Conservation (phyloP, 2,888 invertebrate species). For the Cheilosia vulpina region DNA sequence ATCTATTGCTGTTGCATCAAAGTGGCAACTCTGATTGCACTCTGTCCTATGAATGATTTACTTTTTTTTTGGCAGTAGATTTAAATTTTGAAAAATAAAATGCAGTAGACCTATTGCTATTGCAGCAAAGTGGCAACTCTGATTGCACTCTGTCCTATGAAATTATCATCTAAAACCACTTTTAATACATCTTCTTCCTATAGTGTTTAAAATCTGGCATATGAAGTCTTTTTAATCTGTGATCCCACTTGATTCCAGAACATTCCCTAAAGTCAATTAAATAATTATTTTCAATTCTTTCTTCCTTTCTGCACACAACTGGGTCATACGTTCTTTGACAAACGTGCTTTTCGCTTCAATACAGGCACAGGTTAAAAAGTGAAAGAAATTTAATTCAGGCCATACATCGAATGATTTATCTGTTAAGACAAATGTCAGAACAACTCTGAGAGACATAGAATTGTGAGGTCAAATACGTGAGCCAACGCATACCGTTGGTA, state of each 20-base stretch:
- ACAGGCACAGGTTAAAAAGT: neutral
- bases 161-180: too few species aligned
- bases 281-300: conserved; percentile 1
- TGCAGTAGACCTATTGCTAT: too few species aligned
- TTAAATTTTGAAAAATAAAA: too few species aligned
- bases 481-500: neutral
- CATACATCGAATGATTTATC: too few species aligned
- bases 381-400: neutral
- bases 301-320: neutral
- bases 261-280: conserved; percentile 17
- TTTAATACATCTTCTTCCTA: neutral
- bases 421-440: neutral
- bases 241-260: conserved; percentile 4
- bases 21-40: too few species aligned
- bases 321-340: neutral
- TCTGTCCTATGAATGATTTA: too few species aligned
- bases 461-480: neutral
- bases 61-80: too few species aligned
- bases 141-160: too few species aligned
- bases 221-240: neutral
- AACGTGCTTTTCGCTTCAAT: neutral
- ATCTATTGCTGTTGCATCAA: too few species aligned
- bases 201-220: neutral
- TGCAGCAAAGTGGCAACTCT: too few species aligned
- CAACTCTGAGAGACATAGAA: neutral